phyloP scores from a whole-genome alignment of 2,797 vertebrate species.

The Spondyliosoma cantharus region DNA sequence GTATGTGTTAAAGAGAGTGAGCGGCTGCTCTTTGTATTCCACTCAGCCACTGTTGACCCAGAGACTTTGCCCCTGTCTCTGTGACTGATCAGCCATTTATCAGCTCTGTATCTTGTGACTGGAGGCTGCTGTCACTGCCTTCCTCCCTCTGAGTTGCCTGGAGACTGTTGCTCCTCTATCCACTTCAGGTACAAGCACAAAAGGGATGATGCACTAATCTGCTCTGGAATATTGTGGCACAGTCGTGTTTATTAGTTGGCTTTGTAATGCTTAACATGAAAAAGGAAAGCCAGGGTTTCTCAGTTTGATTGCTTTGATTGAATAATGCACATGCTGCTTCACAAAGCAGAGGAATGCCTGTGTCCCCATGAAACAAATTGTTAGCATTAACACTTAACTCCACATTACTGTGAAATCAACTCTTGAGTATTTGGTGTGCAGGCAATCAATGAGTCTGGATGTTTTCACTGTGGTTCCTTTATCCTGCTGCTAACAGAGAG shows the following conservation, averaged over 20 bases:
- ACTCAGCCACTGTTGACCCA: conserved; percentile 68
- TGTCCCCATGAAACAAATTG: not conserved
- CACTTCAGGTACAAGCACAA: conserved; percentile 68
- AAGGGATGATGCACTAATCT: conserved; percentile 53
- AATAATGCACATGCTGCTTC: not conserved
- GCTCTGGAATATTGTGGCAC: conserved; percentile 30
- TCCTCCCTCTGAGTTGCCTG: conserved; percentile 67
- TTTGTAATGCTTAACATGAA: conserved; percentile 13
- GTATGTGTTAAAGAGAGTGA: conserved; percentile 34
- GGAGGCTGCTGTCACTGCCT: conserved; percentile 56
- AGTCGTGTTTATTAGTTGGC: not conserved
- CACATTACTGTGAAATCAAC: conserved; percentile 7
- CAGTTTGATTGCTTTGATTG: conserved; percentile 1
- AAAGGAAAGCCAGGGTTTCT: not conserved
- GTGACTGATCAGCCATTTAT: conserved; percentile 79
- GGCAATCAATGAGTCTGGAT: conserved; percentile 12
- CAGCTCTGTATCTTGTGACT: conserved; percentile 77
- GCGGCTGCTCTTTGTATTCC: conserved; percentile 67
- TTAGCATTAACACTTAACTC: not conserved
- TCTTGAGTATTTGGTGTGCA: not conserved
- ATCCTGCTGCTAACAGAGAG: not conserved
- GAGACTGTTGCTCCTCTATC: conserved; percentile 65
- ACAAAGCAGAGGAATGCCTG: not conserved
- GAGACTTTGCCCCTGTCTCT: conserved; percentile 73
- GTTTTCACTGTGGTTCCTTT: not conserved